A percentile compares a stretch with the other conserved stretches of the same genome.
These are phyloP conservation scores for Aphelenchoides fujianensis DNA, from an alignment of 1,140 invertebrate species.

Conservation along the genomic window DNA sequence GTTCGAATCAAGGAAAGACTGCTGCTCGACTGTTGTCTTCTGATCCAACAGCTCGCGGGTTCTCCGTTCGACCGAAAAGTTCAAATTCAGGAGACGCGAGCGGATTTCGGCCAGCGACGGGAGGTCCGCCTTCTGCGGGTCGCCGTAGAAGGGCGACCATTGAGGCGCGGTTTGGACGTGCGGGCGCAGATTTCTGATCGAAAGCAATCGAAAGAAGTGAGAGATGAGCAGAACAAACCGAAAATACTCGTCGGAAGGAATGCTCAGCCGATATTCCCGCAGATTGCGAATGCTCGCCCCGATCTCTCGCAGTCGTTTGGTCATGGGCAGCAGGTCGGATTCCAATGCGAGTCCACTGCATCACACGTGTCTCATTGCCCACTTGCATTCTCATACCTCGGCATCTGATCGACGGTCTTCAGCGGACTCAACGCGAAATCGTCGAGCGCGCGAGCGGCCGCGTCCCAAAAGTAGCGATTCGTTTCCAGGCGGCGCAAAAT, in stretches of 20 bases:
- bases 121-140: conserved; percentile 3
- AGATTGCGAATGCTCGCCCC: background rate
- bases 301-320: conserved; percentile 7
- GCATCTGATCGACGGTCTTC: background rate
- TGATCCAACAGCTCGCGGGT: background rate
- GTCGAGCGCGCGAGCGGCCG: background rate
- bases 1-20: conserved; percentile 1
- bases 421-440: background rate
- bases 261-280: conserved; percentile 13
- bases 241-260: conserved; percentile 15
- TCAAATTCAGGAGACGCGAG: conserved; percentile 2
- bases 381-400: background rate
- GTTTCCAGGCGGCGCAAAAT: conserved; percentile 17
- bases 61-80: conserved; percentile 14
- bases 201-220: background rate
- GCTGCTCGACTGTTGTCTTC: background rate
- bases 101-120: conserved; percentile 22
- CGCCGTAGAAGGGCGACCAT: background rate
- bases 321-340: background rate
- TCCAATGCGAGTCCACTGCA: conserved; percentile 4
- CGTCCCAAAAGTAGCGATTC: conserved; percentile 16
- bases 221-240: background rate
- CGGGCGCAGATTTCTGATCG: background rate
- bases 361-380: background rate
- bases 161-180: conserved; percentile 1